Evolutionary conservation across 2,888 invertebrate species (phyloP).

Genomic region (Aelia acuminata): DNA sequence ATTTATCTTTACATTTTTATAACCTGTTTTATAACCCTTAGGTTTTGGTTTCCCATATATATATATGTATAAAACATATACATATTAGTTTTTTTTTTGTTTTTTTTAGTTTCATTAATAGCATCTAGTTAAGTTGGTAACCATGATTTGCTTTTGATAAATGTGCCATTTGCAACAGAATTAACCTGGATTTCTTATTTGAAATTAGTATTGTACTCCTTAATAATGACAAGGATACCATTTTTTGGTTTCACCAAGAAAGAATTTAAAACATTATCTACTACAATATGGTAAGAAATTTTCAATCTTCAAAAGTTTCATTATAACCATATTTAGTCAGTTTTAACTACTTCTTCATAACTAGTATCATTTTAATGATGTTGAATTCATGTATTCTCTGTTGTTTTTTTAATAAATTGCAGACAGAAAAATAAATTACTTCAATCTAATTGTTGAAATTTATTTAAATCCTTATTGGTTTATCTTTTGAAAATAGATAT

Average conservation of each 20-base stretch:
- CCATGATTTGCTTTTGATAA: slow-evolving; percentile 14
- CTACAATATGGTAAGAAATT: neutral
- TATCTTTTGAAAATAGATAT: neutral
- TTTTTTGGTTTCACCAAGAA: slow-evolving; percentile 27
- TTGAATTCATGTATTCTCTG: neutral
- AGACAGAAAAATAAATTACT: neutral
- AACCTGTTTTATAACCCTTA: neutral
- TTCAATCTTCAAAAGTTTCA: neutral
- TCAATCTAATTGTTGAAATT: neutral
- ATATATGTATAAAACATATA: too few species aligned
- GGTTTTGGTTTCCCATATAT: neutral
- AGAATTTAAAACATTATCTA: slow-evolving; percentile 29
- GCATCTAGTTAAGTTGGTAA: slow-evolving; percentile 6
- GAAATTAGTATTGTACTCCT: slow-evolving; percentile 26
- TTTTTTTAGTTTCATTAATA: neutral
- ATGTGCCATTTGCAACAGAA: neutral
- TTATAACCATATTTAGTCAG: neutral
- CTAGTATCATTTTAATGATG: neutral
- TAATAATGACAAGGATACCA: neutral
- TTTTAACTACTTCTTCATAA: neutral
- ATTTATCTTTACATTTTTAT: slow-evolving; percentile 18
- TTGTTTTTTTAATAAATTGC: neutral
- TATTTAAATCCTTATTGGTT: neutral
- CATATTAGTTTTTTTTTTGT: neutral
- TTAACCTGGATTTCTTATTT: slow-evolving; percentile 29